Percentiles rank a stretch among this genome's conserved stretches.
Evolutionary conservation across 1,140 invertebrate genomes (phyloP).

Genomic region (Dysdera silvatica): DNA sequence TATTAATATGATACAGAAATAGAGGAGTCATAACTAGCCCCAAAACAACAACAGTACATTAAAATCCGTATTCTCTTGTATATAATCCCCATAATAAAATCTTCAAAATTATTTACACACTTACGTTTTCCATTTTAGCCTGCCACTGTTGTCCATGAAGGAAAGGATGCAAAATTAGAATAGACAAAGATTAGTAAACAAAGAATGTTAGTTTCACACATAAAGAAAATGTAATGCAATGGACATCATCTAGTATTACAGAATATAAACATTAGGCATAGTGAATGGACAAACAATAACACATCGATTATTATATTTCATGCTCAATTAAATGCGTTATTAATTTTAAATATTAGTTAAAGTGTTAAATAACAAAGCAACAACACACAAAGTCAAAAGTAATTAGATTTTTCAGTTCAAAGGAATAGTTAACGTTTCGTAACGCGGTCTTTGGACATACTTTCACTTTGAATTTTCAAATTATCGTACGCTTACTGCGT

Average conservation of each 20-base stretch:
- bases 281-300: conserved; percentile 26
- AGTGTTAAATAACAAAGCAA: conserved; percentile 21
- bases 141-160: conserved; percentile 49
- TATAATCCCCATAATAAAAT: not conserved
- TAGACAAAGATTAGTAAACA: not conserved
- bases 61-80: not conserved
- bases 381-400: conserved; percentile 24
- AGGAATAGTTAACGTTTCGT: no score
- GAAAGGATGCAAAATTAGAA: conserved; percentile 24
- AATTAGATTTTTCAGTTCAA: no score
- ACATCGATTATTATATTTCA: conserved; percentile 16
- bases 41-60: not conserved
- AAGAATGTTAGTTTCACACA: not conserved
- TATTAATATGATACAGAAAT: not conserved
- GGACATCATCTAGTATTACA: no score
- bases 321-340: not conserved
- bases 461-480: no score
- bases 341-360: no score
- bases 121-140: conserved; percentile 84
- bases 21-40: not conserved
- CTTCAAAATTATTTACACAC: conserved; percentile 34
- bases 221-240: no score
- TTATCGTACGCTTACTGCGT: no score
- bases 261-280: conserved; percentile 5
- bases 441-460: no score